Percentiles rank a stretch among this genome's conserved stretches.
phyloP scores from a whole-genome alignment of 2,797 vertebrate genomes.

The Aphelocoma californica region DNA sequence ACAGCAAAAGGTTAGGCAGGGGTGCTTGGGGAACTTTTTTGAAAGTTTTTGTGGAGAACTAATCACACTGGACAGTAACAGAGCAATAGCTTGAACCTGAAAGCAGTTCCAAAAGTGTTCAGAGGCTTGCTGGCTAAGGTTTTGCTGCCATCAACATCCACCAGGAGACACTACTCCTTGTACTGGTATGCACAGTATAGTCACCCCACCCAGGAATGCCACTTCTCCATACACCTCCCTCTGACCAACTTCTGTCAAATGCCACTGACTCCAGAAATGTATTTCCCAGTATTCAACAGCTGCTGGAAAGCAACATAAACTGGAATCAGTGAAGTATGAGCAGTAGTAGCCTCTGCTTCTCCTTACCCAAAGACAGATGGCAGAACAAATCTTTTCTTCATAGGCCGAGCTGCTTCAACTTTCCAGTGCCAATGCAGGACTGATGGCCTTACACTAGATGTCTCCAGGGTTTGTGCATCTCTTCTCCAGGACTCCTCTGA shows the following conservation, averaged over 20 bases:
- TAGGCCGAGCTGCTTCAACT: not conserved
- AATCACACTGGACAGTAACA: not conserved
- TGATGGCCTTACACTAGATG: constrained; percentile 35
- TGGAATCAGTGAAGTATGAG: not conserved
- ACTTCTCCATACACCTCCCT: not conserved
- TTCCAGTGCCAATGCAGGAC: constrained; percentile 21
- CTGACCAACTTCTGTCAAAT: not conserved
- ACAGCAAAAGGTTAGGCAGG: not conserved
- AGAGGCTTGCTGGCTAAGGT: not conserved
- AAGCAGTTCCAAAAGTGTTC: not conserved
- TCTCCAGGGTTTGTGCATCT: constrained; percentile 36
- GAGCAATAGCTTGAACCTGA: not conserved
- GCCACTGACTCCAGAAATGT: constrained; percentile 5
- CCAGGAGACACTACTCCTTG: not conserved
- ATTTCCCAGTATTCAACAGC: not conserved
- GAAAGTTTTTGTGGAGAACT: not conserved
- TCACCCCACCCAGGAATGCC: not conserved
- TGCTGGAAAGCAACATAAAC: constrained; percentile 7
- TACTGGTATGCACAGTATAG: not conserved
- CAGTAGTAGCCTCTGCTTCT: constrained; percentile 22
- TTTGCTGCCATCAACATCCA: not conserved
- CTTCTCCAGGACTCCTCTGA: constrained; percentile 45
- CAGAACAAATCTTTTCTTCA: constrained; percentile 53
- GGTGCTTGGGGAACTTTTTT: not conserved
- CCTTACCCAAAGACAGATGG: constrained; percentile 38